Conservation (phyloP, 2,113 vertebrate genomes). For the Sula dactylatra region DNA sequence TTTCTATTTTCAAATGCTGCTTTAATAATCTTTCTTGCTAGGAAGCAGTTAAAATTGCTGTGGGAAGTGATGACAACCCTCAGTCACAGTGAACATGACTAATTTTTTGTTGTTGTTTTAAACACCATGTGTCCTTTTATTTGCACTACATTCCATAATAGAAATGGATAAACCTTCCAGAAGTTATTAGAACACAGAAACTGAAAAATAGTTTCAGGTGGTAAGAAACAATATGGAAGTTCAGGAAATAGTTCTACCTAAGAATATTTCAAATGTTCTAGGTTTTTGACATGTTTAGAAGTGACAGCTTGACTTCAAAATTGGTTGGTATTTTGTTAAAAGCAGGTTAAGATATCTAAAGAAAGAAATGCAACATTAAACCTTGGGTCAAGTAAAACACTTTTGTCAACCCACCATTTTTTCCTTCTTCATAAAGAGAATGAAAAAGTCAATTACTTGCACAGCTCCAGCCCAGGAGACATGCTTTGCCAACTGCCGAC, state of each 20-base stretch:
- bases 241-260: background rate
- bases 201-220: background rate
- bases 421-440: background rate
- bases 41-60: background rate
- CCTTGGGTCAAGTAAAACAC: background rate
- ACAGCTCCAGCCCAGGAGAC: background rate
- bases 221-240: background rate
- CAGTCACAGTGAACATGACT: background rate
- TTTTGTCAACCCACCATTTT: background rate
- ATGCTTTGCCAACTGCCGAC: background rate
- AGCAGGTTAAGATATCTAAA: background rate
- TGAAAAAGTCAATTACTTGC: background rate
- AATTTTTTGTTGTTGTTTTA: background rate
- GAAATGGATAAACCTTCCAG: background rate
- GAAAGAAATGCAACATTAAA: background rate
- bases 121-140: background rate
- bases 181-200: background rate
- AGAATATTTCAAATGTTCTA: background rate
- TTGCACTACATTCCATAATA: background rate
- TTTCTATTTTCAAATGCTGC: background rate
- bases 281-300: background rate
- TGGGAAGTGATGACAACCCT: background rate
- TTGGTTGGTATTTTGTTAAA: background rate
- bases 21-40: background rate
- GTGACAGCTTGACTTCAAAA: background rate